Evolutionary conservation across 2,113 vertebrate genomes (phyloP).

Genomic region (Odocoileus virginianus): DNA sequence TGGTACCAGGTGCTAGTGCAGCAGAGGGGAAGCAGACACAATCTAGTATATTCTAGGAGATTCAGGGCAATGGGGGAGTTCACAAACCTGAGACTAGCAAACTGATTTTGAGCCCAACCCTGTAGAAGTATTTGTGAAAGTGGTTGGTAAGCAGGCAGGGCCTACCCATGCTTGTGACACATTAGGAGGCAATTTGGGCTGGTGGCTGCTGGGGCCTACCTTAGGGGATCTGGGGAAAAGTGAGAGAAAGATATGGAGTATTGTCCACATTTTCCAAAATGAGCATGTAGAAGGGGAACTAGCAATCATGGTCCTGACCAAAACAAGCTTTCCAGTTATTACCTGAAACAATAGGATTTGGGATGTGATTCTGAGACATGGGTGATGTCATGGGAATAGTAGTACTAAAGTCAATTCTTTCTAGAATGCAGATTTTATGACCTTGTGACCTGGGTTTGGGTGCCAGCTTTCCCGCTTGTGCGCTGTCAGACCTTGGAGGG

Average conservation of each 20-base stretch:
- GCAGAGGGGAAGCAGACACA: background rate
- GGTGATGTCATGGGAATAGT: slow-evolving; percentile 57
- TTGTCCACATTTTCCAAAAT: slow-evolving; percentile 48
- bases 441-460: slow-evolving; percentile 25
- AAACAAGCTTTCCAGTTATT: slow-evolving; percentile 58
- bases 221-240: background rate
- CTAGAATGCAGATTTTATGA: background rate
- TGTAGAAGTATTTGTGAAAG: slow-evolving; percentile 37
- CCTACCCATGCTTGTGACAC: background rate
- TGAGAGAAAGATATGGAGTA: slow-evolving; percentile 15
- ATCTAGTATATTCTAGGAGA: background rate
- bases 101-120: background rate
- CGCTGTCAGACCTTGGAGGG: background rate
- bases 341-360: slow-evolving; percentile 62
- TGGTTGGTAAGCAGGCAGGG: background rate
- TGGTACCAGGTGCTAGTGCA: background rate
- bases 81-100: slow-evolving; percentile 22
- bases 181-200: slow-evolving; percentile 4
- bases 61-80: background rate
- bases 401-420: slow-evolving; percentile 18
- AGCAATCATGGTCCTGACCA: slow-evolving; percentile 23
- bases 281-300: slow-evolving; percentile 31
- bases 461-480: background rate
- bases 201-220: background rate
- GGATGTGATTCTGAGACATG: slow-evolving; percentile 22